phyloP scores from a whole-genome alignment of 2,113 vertebrate genomes.

The Tapirus terrestris region DNA sequence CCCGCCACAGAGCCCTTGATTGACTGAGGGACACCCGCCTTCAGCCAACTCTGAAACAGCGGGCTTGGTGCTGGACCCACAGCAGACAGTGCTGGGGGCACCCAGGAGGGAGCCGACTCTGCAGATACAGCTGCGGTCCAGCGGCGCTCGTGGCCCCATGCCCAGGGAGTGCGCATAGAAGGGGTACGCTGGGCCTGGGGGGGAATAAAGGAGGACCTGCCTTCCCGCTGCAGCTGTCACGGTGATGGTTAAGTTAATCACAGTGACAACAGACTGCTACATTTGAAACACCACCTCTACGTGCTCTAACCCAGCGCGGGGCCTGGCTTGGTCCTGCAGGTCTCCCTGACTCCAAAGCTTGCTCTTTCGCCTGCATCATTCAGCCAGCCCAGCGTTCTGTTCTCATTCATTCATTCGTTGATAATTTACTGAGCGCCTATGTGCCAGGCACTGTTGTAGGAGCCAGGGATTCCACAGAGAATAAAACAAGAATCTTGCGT shows the following conservation, averaged over 20 bases:
- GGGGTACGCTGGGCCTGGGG: fast-evolving
- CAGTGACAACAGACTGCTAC: fast-evolving
- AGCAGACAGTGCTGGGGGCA: fast-evolving
- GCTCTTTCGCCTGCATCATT: background rate
- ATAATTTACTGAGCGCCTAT: background rate
- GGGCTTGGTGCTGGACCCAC: background rate
- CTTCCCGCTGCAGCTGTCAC: background rate
- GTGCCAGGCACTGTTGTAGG: background rate
- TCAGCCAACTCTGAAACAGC: fast-evolving
- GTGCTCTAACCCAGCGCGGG: fast-evolving
- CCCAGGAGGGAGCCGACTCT: background rate
- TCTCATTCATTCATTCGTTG: background rate
- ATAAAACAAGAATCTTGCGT: background rate
- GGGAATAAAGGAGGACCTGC: background rate
- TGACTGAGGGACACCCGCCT: fast-evolving
- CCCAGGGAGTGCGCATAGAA: no score
- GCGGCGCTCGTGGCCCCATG: fast-evolving
- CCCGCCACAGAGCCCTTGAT: background rate
- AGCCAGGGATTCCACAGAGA: fast-evolving
- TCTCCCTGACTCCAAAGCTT: background rate
- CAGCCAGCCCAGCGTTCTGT: background rate
- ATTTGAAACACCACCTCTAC: fast-evolving
- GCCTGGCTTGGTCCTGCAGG: fast-evolving
- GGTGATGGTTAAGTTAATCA: fast-evolving
- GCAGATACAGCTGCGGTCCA: no score